Evolutionary conservation across 2,888 invertebrate genomes (phyloP), one percentile per base, ranked within the genome.

Genomic region (Melanostoma scalare): DNA sequence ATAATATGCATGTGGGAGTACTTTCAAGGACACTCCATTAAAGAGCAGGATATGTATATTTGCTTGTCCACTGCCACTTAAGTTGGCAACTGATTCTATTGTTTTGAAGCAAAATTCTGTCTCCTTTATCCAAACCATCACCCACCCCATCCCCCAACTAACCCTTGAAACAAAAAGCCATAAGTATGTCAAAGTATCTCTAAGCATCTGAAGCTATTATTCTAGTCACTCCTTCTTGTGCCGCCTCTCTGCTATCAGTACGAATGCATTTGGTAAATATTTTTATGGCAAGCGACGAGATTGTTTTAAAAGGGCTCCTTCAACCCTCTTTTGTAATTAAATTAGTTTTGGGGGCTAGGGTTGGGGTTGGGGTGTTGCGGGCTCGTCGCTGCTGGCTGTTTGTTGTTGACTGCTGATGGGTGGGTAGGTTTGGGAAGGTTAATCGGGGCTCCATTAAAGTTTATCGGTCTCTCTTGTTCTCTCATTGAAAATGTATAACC

Each of bases 121-220:
- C 50, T 20, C 38, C 63, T 63, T 50, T 20, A 20, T 20, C 63
- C 48, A 31, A 30, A 50, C 48, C 44, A 61, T 60, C 44, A 30
- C 44, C 48, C 31, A 2, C 36, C 40, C 60, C 30, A 30, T 20
- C 10, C n/a, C 6, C 6, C 53, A 3, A 10, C 55, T 38, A 52
- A 5, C 60, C 10, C 48, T 40, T 42, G 8, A 44, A 58, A 30
- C 55, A 69, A 36, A 55, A 52, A 46, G 42, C 73, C 69, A 61
- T 84, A 84, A 79, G 79, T 79, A 79, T 84, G 84, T 84, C 84
- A 84, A 79, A 79, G 74, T 69, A 84, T 74, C 74, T 69, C 53
- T 44, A 48, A 77, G 61, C 68, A 75, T 73, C 61, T 75, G 35
- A 71, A 60, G 58, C 61, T 68, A 48, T 61, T 9, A 63, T 63